These are phyloP conservation scores for Oreortyx pictus DNA, from an alignment of 2,797 vertebrate species.

Conservation along the genomic window DNA sequence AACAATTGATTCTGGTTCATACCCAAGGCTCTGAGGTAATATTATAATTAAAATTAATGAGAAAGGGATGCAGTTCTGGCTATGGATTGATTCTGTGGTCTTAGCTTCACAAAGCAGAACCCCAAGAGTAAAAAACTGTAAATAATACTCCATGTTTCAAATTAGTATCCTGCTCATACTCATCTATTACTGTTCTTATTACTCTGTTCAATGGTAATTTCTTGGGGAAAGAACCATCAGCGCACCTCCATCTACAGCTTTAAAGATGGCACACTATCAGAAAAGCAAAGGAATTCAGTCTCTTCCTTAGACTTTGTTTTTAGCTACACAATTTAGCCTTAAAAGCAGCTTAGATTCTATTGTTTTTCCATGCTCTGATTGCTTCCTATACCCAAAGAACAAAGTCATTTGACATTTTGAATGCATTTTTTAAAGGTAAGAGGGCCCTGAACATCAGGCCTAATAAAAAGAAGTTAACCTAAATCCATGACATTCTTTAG, in stretches of 20 bases:
- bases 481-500: neutral
- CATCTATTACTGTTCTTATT: neutral
- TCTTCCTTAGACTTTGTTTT: neutral
- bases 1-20: constrained; percentile 16
- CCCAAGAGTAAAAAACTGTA: neutral
- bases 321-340: neutral
- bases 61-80: neutral
- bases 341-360: neutral
- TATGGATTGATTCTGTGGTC: constrained; percentile 15
- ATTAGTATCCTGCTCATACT: neutral
- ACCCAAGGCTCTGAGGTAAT: neutral
- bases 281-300: neutral
- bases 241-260: neutral
- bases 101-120: neutral
- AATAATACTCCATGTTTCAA: neutral
- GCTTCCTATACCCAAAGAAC: neutral
- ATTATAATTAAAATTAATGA: constrained; percentile 15
- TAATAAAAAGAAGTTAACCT: neutral
- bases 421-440: neutral
- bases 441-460: neutral
- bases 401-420: neutral
- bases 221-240: neutral
- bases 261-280: neutral
- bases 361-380: neutral
- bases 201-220: neutral